Percentiles rank a stretch among this genome's conserved stretches.
phyloP scores from a whole-genome alignment of 2,888 invertebrate species.

The Drosophila hamatofila region DNA sequence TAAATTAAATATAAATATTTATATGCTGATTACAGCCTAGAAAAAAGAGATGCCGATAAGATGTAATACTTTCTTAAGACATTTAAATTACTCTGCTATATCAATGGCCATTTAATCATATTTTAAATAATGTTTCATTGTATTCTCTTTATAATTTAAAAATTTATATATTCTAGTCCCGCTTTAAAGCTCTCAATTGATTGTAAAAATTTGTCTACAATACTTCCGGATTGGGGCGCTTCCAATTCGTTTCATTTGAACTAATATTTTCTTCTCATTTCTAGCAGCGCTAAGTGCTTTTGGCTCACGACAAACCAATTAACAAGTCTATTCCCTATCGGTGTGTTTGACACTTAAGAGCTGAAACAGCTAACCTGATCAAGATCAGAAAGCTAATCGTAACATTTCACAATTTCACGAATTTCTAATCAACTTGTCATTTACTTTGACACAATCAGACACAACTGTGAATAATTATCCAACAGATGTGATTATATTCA shows the following conservation, averaged over 20 bases:
- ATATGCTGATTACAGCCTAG: background rate
- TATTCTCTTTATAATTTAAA: too few relatives aligned
- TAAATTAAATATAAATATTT: background rate
- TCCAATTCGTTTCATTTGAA: slow-evolving; percentile 2
- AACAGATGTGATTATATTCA: slow-evolving; percentile 7
- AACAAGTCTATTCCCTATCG: slow-evolving; percentile 32
- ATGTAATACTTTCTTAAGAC: background rate
- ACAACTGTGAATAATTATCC: slow-evolving; percentile 18
- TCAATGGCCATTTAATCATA: background rate
- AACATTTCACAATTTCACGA: slow-evolving; percentile 2
- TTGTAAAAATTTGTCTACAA: slow-evolving; percentile 2
- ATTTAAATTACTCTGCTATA: background rate
- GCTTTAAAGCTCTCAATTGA: background rate
- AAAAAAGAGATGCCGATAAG: background rate
- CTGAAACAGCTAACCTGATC: background rate
- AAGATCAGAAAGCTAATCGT: slow-evolving; percentile 9
- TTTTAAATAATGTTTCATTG: background rate
- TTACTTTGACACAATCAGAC: background rate
- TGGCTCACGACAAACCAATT: slow-evolving; percentile 44
- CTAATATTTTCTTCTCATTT: slow-evolving; percentile 9
- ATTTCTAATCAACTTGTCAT: slow-evolving; percentile 32
- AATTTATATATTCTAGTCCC: background rate
- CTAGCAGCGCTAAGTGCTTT: slow-evolving; percentile 8
- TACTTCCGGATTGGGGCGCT: slow-evolving; percentile 23
- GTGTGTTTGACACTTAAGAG: slow-evolving; percentile 1